Evolutionary conservation across 2,797 vertebrate genomes (phyloP), one percentile per base, ranked within the genome.

Genomic region (Ptychobarbus kaznakovi): DNA sequence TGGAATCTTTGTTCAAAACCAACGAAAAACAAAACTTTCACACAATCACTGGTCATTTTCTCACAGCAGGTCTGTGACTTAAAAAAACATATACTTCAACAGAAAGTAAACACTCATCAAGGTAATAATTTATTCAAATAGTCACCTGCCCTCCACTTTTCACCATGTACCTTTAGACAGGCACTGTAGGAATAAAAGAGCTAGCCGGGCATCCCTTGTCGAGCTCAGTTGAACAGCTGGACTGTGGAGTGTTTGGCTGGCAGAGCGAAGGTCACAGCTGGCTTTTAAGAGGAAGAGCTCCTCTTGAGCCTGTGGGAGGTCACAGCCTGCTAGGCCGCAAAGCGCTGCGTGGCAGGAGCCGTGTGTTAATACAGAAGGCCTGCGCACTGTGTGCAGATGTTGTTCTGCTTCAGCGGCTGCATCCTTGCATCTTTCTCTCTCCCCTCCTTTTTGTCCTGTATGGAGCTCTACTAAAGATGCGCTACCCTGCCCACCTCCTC

Each of bases 181-280:
- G 35, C 25, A 75, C 63, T 53, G 38, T 76, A 68, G 18, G 22
- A 65, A 77, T 65, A 68, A 82, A 79, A 63, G 44, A 82, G 66
- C 74, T 79, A 76, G 69, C 66, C 8, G 35, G 89, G 89, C 84
- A 89, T 88, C 90, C 89, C 89, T 90, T 92, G 86, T 82, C 86
- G 89, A 92, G 90, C 93, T 94, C 93, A 95, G 95, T 93, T 94
- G 93, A 95, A 95, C 94, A 95, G 93, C 94, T 95, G 95, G 94
- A 95, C 94, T 90, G 92, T 92, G 92, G 91, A 92, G 93, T 93
- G 92, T 93, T 94, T 94, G 94, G 93, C 93, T 91, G 90, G 89
- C 90, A 89, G 89, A 91, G 91, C 93, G 92, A 92, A 89, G 91
- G 92, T 92, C 94, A 94, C 95, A 95, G 95, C 95, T 95, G 95